These are phyloP conservation scores for Helicoverpa armigera DNA, from an alignment of 1,140 invertebrate genomes.

Conservation along the genomic window DNA sequence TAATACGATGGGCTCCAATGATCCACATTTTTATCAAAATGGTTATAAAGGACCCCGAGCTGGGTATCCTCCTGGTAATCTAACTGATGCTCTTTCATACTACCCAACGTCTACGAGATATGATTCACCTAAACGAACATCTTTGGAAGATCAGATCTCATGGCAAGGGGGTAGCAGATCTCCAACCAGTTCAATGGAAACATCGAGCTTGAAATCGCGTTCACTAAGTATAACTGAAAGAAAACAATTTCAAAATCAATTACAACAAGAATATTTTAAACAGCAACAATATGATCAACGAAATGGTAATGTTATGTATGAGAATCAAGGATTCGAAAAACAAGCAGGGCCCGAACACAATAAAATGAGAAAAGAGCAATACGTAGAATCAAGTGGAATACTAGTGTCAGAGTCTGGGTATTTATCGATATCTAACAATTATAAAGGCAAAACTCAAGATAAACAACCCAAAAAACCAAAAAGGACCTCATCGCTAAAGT, in stretches of 20 bases:
- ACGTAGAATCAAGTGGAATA: conserved; percentile 87
- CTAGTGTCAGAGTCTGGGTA: conserved; percentile 95
- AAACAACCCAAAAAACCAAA: conserved; percentile 90
- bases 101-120: conserved; percentile 91
- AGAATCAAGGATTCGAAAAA: conserved; percentile 83
- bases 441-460: conserved; percentile 87
- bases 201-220: conserved; percentile 88
- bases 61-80: conserved; percentile 90
- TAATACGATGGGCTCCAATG: conserved; percentile 87
- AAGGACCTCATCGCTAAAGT: conserved; percentile 91
- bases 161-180: conserved; percentile 88
- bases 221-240: conserved; percentile 88
- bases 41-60: conserved; percentile 90
- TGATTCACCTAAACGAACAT: conserved; percentile 89
- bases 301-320: conserved; percentile 83
- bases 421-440: conserved; percentile 91
- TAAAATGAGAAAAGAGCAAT: conserved; percentile 77
- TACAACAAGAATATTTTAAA: conserved; percentile 86
- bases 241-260: conserved; percentile 88
- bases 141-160: conserved; percentile 87
- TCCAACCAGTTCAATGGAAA: conserved; percentile 88
- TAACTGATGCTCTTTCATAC: conserved; percentile 92
- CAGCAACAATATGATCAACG: conserved; percentile 85
- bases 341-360: conserved; percentile 71
- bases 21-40: conserved; percentile 88